phyloP scores from a whole-genome alignment of 2,797 vertebrate genomes.

The Myotis vivesi region DNA sequence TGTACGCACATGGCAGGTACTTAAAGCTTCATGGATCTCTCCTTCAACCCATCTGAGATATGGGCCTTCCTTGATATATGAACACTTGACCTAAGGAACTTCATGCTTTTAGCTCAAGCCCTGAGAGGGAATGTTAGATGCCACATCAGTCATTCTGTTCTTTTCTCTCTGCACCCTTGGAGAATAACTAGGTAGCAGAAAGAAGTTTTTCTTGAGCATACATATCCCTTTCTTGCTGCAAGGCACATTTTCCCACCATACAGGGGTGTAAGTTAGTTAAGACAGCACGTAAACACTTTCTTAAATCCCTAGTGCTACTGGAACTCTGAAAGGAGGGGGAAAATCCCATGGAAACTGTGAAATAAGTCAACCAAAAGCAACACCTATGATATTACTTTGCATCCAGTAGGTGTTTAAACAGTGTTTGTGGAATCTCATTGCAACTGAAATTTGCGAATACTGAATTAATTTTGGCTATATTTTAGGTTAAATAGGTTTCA shows the following conservation, averaged over 20 bases:
- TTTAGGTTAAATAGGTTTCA: constrained; percentile 51
- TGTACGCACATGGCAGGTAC: not conserved
- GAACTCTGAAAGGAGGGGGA: not conserved
- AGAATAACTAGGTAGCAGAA: not conserved
- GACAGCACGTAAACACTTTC: constrained; percentile 25
- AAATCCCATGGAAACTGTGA: not conserved
- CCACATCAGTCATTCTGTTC: not conserved
- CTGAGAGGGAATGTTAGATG: not conserved
- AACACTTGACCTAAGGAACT: not conserved
- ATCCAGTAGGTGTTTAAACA: not conserved
- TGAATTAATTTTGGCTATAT: constrained; percentile 47
- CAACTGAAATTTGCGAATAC: constrained; percentile 9
- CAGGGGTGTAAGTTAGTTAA: constrained; percentile 48
- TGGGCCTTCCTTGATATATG: not conserved
- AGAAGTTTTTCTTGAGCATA: constrained; percentile 30
- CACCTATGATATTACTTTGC: not conserved
- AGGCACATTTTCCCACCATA: not conserved
- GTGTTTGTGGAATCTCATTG: not conserved
- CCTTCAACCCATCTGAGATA: not conserved
- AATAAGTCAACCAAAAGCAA: constrained; percentile 4
- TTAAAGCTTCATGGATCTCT: not conserved
- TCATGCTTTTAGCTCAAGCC: not conserved
- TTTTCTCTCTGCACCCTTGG: not conserved
- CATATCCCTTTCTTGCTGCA: not conserved
- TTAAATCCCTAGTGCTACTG: not conserved